A percentile compares a stretch with the other conserved stretches of the same genome.
Conservation (phyloP, 53 echinoderm and acorn worm species). For the Stichopus horrens region DNA sequence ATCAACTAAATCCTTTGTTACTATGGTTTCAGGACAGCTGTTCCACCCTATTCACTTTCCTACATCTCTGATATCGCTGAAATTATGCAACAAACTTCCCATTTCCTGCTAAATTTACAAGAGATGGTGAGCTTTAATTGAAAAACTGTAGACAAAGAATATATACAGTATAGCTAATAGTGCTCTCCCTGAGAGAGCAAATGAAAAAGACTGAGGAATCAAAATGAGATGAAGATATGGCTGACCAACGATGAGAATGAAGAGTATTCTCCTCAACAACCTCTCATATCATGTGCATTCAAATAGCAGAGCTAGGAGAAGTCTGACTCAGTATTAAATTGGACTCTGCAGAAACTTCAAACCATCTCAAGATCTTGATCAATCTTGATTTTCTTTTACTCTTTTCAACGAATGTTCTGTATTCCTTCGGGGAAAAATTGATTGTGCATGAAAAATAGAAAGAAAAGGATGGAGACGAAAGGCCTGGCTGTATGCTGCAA, state of each 20-base stretch:
- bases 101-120: too few species aligned
- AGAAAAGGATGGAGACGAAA: slow-evolving; percentile 1
- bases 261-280: not conserved
- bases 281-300: not conserved
- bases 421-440: slow-evolving; percentile 25
- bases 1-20: too few species aligned
- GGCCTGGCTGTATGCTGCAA: slow-evolving; percentile 13
- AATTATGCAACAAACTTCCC: too few species aligned
- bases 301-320: not conserved
- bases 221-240: not conserved
- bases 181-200: too few species aligned
- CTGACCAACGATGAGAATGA: not conserved
- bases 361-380: not conserved
- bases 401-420: not conserved
- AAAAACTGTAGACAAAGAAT: too few species aligned
- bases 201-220: not conserved
- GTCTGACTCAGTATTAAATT: not conserved
- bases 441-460: slow-evolving; percentile 32
- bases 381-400: not conserved
- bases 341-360: not conserved
- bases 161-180: too few species aligned
- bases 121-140: too few species aligned
- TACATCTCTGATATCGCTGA: too few species aligned
- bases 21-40: too few species aligned
- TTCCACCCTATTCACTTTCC: too few species aligned